Evolutionary conservation across 2,113 vertebrate species (phyloP), one percentile per base, ranked within the genome.

Genomic region (Scomber scombrus): DNA sequence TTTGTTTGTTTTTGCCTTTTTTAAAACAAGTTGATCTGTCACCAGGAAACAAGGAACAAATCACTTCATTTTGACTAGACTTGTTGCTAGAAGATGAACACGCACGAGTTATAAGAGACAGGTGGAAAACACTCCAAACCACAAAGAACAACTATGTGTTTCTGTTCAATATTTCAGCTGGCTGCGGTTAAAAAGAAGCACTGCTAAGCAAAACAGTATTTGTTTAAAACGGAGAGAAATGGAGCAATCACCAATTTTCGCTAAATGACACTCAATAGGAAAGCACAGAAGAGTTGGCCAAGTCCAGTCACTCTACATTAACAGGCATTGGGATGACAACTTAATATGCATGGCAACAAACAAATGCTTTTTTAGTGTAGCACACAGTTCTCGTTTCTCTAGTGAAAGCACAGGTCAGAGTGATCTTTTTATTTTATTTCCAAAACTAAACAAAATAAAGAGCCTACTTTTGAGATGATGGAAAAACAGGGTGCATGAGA

Each of bases 71-170:
- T 61, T 65, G 67, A 84, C 58, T 54, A 71, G 70, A 79, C 72
- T 52, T 77, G 73, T 45, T 19, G 46, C 26, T 64, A 70, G 52
- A 80, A 69, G 65, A 76, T 49, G 51, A 82, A 81, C 51, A 70
- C 16, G 79, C 26, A n/a, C 43, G n/a, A 79, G 43, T 79, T 75
- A 85, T 51, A 51, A 55, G 55, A 75, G 66, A 80, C 71, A 81
- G 78, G 81, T 82, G 78, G 78, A 78, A 63, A 75, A 77, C 52
- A 65, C 46, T 87, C 80, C 67, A 84, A 81, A 60, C 67, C 78
- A 69, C 81, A 86, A 26, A 85, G 43, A 84, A 46, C 54, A 84
- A 46, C 54, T 51, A 46, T 61, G 62, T 45, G 65, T 80, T 71
- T 82, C 64, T 73, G 11, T 49, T 29, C 26, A 64, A 71, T 23